Conservation (phyloP, 2,113 vertebrate genomes). For the Eubucco bourcierii region DNA sequence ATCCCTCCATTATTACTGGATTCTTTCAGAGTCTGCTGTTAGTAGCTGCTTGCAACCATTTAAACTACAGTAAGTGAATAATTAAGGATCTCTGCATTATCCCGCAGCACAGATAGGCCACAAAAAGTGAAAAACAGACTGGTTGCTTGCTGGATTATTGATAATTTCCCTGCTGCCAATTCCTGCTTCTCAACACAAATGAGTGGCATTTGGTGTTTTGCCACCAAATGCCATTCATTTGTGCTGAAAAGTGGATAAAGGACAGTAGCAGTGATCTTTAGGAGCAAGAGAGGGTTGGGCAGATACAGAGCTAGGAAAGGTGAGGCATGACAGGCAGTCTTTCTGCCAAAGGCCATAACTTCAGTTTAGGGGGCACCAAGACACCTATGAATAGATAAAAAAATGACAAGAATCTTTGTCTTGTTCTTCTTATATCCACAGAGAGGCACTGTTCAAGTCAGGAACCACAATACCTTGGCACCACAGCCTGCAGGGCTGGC, state of each 20-base stretch:
- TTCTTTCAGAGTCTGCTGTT: not conserved
- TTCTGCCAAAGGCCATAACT: not conserved
- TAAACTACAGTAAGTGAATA: not conserved
- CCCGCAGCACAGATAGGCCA: not conserved
- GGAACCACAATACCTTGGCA: constrained; percentile 13
- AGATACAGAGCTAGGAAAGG: not conserved
- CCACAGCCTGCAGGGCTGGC: not conserved
- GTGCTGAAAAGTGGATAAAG: not conserved
- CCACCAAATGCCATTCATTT: too few relatives aligned
- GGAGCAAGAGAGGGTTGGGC: not conserved
- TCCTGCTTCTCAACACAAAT: not conserved
- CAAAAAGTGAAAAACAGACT: not conserved
- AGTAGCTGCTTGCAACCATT: not conserved
- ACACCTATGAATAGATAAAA: not conserved
- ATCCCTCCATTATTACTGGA: not conserved
- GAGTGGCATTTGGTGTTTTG: not conserved
- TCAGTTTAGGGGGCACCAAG: not conserved
- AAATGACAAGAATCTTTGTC: not conserved
- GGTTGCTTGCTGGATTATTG: not conserved
- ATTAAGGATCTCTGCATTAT: not conserved
- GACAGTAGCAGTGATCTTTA: not conserved
- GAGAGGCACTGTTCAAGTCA: not conserved
- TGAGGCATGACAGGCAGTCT: not conserved
- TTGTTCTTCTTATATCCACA: not conserved
- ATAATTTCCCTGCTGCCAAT: not conserved